Conservation (phyloP, 2,113 vertebrate species). For the Istiophorus platypterus region DNA sequence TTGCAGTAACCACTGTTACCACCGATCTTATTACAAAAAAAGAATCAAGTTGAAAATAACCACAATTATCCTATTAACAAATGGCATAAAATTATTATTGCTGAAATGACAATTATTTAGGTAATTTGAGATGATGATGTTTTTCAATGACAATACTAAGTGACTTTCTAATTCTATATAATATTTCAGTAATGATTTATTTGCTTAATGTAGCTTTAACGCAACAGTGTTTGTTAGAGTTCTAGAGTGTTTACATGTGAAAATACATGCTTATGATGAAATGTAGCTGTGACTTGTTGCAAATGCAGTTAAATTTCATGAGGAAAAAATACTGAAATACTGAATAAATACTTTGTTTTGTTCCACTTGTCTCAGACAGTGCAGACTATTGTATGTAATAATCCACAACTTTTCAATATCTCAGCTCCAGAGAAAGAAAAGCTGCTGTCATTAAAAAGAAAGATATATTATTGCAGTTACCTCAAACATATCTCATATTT, state of each 20-base stretch:
- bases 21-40: background rate
- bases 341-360: slow-evolving; percentile 27
- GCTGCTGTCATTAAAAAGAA: background rate
- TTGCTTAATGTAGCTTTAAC: slow-evolving; percentile 49
- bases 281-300: slow-evolving; percentile 46
- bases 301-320: slow-evolving; percentile 13
- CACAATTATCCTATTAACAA: slow-evolving; percentile 17
- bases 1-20: background rate
- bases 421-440: background rate
- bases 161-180: slow-evolving; percentile 34
- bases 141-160: background rate
- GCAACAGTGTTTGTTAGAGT: slow-evolving; percentile 3
- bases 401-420: slow-evolving; percentile 34
- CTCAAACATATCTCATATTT: no score
- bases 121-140: background rate
- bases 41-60: slow-evolving; percentile 36
- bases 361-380: slow-evolving; percentile 27
- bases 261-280: slow-evolving; percentile 35
- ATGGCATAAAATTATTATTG: background rate
- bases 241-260: slow-evolving; percentile 40
- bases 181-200: slow-evolving; percentile 40
- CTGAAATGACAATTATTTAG: background rate
- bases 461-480: background rate
- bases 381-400: slow-evolving; percentile 15
- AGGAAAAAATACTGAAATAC: background rate